Base-by-base conservation (phyloP, 2,113 vertebrate species). In the Callospermophilus lateralis region DNA sequence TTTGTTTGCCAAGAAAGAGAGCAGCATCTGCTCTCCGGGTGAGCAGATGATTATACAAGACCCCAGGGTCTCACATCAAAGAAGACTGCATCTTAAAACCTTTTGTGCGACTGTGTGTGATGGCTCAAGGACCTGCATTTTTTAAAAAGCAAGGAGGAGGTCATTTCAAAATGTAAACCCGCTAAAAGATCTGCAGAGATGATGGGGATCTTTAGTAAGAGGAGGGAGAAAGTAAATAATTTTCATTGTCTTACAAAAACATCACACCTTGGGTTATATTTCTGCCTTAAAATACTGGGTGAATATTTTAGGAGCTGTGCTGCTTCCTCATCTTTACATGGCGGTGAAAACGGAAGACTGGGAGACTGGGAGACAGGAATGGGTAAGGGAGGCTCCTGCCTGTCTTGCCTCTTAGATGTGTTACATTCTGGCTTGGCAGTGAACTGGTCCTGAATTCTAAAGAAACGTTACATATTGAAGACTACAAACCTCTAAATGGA, bases 1-100 rank as follows among this genome's bases (percentile, higher is more conserved):
- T 96, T 90, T 97, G 91, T 97, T 58, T 95, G 89, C 73, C 15
- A 39, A 65, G 72, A 95, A 92, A 97, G 87, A 89, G 24, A 84
- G 65, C 70, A 83, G 86, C 91, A 88, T 91, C 96, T 97, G 91
- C 70, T 97, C 93, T 93, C 95, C 1, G 45, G 86, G 79, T 79
- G 53, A 94, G 79, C 87, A 94, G 85, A 93, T 92, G 93, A 96
- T 96, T 84, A 97, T 34, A 94, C 83, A 79, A 91, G 84, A 95
- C 89, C 74, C 74, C 58, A 32, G 1, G 53, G 91, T 80, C 96
- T 96, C 80, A 90, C 68, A 96, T 91, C 94, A 97, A 90, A 97
- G 83, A 84, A 87, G 84, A 65, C 30, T 26, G 61, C 88, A 45
- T 90, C 89, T 94, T 94, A 96, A 96, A 97, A 80, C 53, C 78